Percentiles rank a stretch among this genome's conserved stretches.
Evolutionary conservation across 2,888 invertebrate species (phyloP).

Genomic region (Esperia sulphurella): DNA sequence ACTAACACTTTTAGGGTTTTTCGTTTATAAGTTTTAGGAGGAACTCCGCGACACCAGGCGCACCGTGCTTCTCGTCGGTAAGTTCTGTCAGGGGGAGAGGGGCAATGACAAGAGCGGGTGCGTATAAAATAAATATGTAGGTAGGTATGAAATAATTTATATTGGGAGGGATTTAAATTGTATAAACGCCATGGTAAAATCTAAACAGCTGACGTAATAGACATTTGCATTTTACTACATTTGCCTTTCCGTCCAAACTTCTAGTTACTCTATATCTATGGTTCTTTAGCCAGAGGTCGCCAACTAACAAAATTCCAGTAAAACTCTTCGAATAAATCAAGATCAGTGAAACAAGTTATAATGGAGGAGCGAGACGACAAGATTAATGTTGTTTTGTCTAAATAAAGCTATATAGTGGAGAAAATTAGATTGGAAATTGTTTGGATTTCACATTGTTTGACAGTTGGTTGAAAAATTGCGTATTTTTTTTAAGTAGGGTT

Average conservation of each 20-base stretch:
- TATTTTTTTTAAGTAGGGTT: neutral
- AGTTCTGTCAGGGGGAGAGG: no score
- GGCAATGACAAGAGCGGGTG: no score
- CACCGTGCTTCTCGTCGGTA: no score
- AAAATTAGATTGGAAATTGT: neutral
- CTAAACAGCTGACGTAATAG: no score
- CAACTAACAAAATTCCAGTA: constrained; percentile 26
- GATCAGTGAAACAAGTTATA: constrained; percentile 20
- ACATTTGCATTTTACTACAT: neutral
- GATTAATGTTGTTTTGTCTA: constrained; percentile 32
- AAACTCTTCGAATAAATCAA: constrained; percentile 37
- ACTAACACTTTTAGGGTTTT: no score
- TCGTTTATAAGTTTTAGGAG: no score
- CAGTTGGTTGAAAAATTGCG: neutral
- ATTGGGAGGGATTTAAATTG: no score
- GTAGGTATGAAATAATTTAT: no score
- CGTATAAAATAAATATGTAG: no score
- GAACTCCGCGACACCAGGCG: no score
- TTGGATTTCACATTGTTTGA: neutral
- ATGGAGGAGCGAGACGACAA: constrained; percentile 29
- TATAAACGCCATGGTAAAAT: no score
- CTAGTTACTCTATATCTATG: neutral
- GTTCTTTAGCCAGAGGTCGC: constrained; percentile 3
- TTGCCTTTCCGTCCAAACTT: neutral
- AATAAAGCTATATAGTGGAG: neutral